These are phyloP conservation scores for Thalassarche chlororhynchos DNA, from an alignment of 2,113 vertebrate genomes.

Conservation along the genomic window DNA sequence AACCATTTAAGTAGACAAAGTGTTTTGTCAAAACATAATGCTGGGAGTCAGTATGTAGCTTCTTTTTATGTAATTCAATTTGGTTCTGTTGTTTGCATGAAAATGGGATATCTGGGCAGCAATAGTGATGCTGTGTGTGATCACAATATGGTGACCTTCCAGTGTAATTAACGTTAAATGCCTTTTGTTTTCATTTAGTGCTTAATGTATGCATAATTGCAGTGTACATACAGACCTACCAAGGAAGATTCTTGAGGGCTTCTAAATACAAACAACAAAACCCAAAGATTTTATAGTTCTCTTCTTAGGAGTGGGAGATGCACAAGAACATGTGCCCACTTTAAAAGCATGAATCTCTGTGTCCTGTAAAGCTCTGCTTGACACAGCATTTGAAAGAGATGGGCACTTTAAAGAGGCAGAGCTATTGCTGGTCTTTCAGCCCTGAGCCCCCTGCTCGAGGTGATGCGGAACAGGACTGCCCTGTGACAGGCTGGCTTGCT, in stretches of 20 bases:
- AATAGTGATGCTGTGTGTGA: constrained; percentile 43
- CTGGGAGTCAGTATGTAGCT: constrained; percentile 76
- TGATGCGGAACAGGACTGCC: background rate
- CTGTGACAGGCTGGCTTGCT: background rate
- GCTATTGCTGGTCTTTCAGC: background rate
- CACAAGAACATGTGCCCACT: fast-evolving
- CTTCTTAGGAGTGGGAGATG: background rate
- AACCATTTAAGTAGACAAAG: constrained; percentile 87
- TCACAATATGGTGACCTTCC: constrained; percentile 70
- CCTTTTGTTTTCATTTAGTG: constrained; percentile 72
- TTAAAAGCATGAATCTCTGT: background rate
- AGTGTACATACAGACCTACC: constrained; percentile 24
- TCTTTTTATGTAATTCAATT: constrained; percentile 84
- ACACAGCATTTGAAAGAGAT: background rate
- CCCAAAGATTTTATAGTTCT: background rate
- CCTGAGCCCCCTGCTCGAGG: background rate
- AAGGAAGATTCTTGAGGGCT: constrained; percentile 10
- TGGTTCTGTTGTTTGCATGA: constrained; percentile 74
- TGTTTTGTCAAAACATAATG: constrained; percentile 85
- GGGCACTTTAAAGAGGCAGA: background rate
- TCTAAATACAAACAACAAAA: constrained; percentile 11
- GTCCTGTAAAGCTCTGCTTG: background rate
- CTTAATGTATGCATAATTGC: constrained; percentile 68
- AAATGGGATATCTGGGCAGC: constrained; percentile 74
- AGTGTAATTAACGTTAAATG: constrained; percentile 74